Conservation (phyloP, 2,888 invertebrate genomes). For the Ichneumon xanthorius region DNA sequence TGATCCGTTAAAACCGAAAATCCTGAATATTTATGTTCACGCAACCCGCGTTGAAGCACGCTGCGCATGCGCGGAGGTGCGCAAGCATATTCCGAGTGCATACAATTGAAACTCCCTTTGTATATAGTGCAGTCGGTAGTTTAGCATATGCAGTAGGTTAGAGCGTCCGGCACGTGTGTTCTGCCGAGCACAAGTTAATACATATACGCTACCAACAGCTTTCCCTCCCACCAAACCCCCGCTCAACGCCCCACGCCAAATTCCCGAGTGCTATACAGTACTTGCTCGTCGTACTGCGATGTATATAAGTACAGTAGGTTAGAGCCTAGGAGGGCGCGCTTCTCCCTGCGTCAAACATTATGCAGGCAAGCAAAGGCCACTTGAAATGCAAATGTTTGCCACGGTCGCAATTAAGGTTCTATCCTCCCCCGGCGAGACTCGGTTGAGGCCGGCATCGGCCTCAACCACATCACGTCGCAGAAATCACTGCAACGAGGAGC, state of each 20-base stretch:
- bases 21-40: slow-evolving; percentile 11
- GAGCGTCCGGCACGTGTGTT: slow-evolving; percentile 12
- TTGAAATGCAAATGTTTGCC: slow-evolving; percentile 79
- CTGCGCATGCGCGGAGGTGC: neutral
- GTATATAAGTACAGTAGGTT: slow-evolving; percentile 28
- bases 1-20: neutral
- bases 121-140: slow-evolving; percentile 12
- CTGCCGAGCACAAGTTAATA: slow-evolving; percentile 19
- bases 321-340: neutral
- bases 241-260: no score
- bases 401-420: slow-evolving; percentile 76
- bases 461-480: slow-evolving; percentile 39
- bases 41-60: neutral
- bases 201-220: neutral
- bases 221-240: neutral
- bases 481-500: slow-evolving; percentile 43
- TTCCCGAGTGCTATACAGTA: slow-evolving; percentile 2
- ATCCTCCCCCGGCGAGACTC: slow-evolving; percentile 33
- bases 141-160: slow-evolving; percentile 49
- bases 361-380: slow-evolving; percentile 75
- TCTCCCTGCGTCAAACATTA: slow-evolving; percentile 76
- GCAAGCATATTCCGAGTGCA: slow-evolving; percentile 28
- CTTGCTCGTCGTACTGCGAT: slow-evolving; percentile 23
- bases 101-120: slow-evolving; percentile 24
- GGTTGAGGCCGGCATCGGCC: slow-evolving; percentile 10